Evolutionary conservation across 2,888 invertebrate genomes (phyloP).

Genomic region (Cephus sareptanus): DNA sequence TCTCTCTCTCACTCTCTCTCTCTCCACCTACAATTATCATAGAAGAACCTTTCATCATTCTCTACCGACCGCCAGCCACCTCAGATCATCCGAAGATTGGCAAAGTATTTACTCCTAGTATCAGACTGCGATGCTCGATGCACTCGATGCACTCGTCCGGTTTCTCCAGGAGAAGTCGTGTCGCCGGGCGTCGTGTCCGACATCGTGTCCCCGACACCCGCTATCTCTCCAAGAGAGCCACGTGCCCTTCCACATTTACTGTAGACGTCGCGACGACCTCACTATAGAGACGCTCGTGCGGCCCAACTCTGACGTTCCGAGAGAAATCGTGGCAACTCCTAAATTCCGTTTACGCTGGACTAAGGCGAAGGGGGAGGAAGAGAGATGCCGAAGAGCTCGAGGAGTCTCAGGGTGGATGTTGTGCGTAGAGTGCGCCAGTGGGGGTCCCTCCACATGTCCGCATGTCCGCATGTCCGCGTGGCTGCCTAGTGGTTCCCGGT

Average conservation of each 20-base stretch:
- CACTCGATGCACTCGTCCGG: not conserved
- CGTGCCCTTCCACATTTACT: not conserved
- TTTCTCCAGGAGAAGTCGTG: not conserved
- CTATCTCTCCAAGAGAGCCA: not conserved
- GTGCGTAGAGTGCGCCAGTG: not conserved
- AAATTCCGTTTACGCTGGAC: not conserved
- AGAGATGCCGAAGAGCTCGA: not conserved
- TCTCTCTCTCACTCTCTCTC: constrained; percentile 11
- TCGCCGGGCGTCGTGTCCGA: not conserved
- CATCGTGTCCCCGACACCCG: not conserved
- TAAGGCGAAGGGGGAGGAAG: not conserved
- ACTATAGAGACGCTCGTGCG: not conserved
- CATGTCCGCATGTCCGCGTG: not conserved
- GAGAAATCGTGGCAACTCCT: not conserved
- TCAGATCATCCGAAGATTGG: not conserved
- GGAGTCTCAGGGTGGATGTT: not conserved
- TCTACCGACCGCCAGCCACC: not conserved
- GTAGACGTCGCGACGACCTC: not conserved
- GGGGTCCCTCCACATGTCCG: not conserved
- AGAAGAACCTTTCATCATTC: not conserved
- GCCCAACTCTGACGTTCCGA: not conserved
- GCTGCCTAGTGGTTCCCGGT: constrained; percentile 36
- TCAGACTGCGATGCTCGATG: not conserved
- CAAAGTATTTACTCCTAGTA: not conserved
- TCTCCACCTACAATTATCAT: not conserved